Base-by-base conservation (phyloP, 2,888 invertebrate species). In the Stenolophus ochropezus region DNA sequence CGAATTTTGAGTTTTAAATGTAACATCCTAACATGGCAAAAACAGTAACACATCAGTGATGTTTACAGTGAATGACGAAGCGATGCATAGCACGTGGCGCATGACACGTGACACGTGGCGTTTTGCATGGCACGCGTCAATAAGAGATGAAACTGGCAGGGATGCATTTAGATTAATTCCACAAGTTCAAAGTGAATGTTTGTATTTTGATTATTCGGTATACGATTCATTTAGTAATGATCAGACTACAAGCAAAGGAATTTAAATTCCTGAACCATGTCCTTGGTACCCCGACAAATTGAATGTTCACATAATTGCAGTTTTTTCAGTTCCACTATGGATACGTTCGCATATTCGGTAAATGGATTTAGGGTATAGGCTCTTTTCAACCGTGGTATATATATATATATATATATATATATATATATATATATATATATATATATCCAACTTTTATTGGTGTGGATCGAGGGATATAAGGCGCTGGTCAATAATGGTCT, bases 171-270 rank as follows among this genome's bases (percentile, higher is more conserved):
- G 77, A 61, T 77, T 76, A 18, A 58, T 76, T 76, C 76, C 56
- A 53, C 53, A 21, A 58, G 76, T 76, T 76, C 76, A 76, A 76
- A 76, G 76, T 56, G 58, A 56, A 76, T 76, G 75, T 75, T 56
- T 75, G 75, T 75, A 16, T 75, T 75, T 25, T 75, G 25, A 53
- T 21, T 75, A 42, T 51, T 16, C 14, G 14, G 51, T 51, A 58
- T 56, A 76, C 58, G 58, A 49, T 33, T 76, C 76, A 76, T 76
- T 76, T 76, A 56, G 33, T 56, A 76, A 58, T 76, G 56, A 58
- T 76, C 42, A 42, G 33, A 3, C 8, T 42, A 42, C 33, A 42
- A 42, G 56, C 53, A 51, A 25, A 75, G 25, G 53, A 51, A 21
- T 16, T 4, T 14, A 65, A 56, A 56, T 56, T 56, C 56, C 20